Percentiles rank a stretch among this genome's conserved stretches.
Evolutionary conservation across 2,888 invertebrate genomes (phyloP).

Genomic region (Drosophila dives): DNA sequence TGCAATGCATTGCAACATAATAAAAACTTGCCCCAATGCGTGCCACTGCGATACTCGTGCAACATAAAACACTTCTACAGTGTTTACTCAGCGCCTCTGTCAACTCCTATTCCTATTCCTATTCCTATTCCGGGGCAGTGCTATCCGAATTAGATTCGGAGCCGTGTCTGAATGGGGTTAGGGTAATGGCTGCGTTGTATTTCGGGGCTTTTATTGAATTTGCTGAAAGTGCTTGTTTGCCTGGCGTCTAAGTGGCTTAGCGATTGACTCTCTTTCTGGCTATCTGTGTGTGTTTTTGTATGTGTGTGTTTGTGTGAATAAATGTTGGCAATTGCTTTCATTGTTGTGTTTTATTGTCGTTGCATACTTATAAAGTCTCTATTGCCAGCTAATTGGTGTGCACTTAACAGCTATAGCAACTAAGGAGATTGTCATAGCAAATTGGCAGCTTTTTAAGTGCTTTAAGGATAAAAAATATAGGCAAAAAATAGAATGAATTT

Average conservation of each 20-base stretch:
- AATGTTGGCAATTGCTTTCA: constrained; percentile 23
- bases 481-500: neutral
- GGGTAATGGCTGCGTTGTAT: constrained; percentile 22
- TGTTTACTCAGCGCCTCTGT: constrained; percentile 43
- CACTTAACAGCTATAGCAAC: constrained; percentile 35
- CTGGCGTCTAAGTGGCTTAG: constrained; percentile 49
- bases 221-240: constrained; percentile 58
- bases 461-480: neutral
- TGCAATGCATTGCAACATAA: constrained; percentile 41
- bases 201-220: constrained; percentile 58
- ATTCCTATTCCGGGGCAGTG: constrained; percentile 9
- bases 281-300: neutral
- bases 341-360: constrained; percentile 31
- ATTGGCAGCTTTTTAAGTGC: neutral
- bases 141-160: constrained; percentile 27
- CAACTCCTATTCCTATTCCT: constrained; percentile 25
- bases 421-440: neutral
- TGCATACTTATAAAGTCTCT: constrained; percentile 18
- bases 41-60: constrained; percentile 10
- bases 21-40: constrained; percentile 35
- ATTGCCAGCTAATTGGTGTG: constrained; percentile 38
- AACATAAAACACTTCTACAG: constrained; percentile 38
- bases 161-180: neutral
- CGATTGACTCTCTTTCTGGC: constrained; percentile 14
- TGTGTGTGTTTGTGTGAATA: neutral